A percentile compares a stretch with the other conserved stretches of the same genome.
Evolutionary conservation across 2,113 vertebrate genomes (phyloP).

Genomic region (Pluvialis apricaria): DNA sequence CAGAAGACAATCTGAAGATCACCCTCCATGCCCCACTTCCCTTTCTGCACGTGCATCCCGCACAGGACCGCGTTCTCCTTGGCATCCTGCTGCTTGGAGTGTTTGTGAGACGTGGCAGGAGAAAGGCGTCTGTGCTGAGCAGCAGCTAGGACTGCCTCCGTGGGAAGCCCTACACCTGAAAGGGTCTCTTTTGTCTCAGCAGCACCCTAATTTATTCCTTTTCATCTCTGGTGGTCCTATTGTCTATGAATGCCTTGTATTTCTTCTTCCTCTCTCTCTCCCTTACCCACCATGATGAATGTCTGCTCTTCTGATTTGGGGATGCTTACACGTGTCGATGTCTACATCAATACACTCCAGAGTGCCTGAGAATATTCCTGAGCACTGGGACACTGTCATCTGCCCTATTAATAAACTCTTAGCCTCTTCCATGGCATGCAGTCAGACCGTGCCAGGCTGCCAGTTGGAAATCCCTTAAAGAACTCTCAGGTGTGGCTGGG

Average conservation of each 20-base stretch:
- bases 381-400: neutral
- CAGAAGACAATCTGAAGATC: neutral
- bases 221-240: neutral
- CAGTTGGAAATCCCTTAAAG: neutral
- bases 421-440: neutral
- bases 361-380: neutral
- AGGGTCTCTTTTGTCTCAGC: neutral
- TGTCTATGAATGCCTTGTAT: neutral
- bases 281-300: neutral
- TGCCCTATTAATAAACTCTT: neutral
- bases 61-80: neutral
- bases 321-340: rapidly evolving
- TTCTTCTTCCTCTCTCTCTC: neutral
- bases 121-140: neutral
- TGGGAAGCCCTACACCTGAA: neutral
- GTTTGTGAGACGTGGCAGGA: neutral
- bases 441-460: neutral
- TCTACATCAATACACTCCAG: neutral
- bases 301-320: neutral
- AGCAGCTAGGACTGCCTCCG: neutral
- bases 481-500: neutral
- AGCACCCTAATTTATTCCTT: neutral
- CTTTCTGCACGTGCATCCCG: neutral
- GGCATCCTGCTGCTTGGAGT: neutral
- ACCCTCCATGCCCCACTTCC: neutral